phyloP scores from a whole-genome alignment of 2,888 invertebrate species.

The Acanthococcus lagerstroemiae region DNA sequence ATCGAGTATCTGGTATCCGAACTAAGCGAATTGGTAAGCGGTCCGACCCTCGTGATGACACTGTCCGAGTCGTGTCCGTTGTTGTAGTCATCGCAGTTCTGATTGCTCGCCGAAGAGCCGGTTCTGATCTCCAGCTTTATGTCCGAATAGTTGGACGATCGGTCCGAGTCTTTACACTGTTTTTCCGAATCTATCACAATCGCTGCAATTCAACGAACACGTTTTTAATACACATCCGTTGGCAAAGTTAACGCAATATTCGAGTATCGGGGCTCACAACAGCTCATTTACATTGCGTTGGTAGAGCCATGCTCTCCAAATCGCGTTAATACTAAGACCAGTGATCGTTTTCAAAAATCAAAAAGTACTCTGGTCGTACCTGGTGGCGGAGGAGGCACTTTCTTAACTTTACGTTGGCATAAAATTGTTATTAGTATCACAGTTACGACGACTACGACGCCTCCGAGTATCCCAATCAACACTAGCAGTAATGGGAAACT shows the following conservation, averaged over 20 bases:
- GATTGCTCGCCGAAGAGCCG: slow-evolving; percentile 59
- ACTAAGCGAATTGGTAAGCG: slow-evolving; percentile 67
- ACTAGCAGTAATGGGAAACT: slow-evolving; percentile 69
- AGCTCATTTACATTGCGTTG: no score
- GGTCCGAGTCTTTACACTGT: slow-evolving; percentile 54
- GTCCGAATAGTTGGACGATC: slow-evolving; percentile 86
- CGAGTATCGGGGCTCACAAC: no score
- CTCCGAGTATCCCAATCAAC: slow-evolving; percentile 72
- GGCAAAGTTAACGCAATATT: no score
- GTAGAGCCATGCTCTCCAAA: no score
- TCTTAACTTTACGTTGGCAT: slow-evolving; percentile 53
- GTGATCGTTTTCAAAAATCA: no score
- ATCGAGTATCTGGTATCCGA: slow-evolving; percentile 40
- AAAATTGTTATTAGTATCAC: slow-evolving; percentile 71
- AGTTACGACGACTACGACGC: slow-evolving; percentile 75
- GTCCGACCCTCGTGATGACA: slow-evolving; percentile 48
- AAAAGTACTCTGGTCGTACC: slow-evolving; percentile 46
- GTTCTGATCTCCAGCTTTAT: slow-evolving; percentile 80
- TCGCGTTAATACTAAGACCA: no score
- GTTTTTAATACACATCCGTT: no score
- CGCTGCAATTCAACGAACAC: no score
- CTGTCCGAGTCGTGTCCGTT: slow-evolving; percentile 53
- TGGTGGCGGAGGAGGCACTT: slow-evolving; percentile 51
- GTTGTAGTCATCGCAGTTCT: slow-evolving; percentile 44
- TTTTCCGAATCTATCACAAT: slow-evolving; percentile 27